Evolutionary conservation across 2,888 invertebrate genomes (phyloP).

Genomic region (Trissonchulus sp.): DNA sequence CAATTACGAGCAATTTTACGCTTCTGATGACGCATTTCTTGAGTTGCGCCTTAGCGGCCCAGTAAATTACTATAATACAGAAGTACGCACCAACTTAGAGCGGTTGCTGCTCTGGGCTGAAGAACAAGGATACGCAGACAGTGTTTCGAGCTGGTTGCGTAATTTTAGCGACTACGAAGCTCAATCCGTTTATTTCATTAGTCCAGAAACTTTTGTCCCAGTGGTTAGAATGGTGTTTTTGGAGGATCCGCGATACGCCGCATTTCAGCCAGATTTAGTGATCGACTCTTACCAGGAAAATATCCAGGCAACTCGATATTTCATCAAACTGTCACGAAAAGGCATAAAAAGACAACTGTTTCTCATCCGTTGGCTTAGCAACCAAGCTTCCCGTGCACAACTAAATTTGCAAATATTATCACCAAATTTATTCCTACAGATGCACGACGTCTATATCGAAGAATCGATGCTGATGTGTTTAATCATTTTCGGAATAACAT

Average conservation of each 20-base stretch:
- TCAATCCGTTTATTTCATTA: conserved; percentile 42
- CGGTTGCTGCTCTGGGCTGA: conserved; percentile 26
- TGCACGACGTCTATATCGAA: conserved; percentile 44
- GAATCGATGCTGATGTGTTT: background rate
- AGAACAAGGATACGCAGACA: conserved; percentile 41
- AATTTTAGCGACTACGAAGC: conserved; percentile 49
- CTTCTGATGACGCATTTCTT: background rate
- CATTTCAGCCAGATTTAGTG: background rate
- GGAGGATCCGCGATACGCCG: conserved; percentile 26
- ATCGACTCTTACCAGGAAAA: conserved; percentile 37
- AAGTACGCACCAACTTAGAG: background rate
- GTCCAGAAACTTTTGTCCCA: conserved; percentile 48
- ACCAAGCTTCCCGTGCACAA: background rate
- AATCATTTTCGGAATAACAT: conserved; percentile 6
- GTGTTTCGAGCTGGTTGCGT: conserved; percentile 46
- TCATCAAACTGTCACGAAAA: conserved; percentile 46
- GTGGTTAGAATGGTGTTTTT: conserved; percentile 49
- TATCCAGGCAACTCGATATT: conserved; percentile 44
- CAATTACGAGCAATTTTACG: conserved; percentile 23
- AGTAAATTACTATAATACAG: conserved; percentile 15
- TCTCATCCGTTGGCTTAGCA: background rate
- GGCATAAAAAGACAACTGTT: conserved; percentile 33
- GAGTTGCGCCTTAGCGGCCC: conserved; percentile 25
- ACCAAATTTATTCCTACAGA: conserved; percentile 45
- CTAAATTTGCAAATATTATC: conserved; percentile 44